Conservation (phyloP, 1,140 invertebrate species). For the Harpegnathos saltator region DNA sequence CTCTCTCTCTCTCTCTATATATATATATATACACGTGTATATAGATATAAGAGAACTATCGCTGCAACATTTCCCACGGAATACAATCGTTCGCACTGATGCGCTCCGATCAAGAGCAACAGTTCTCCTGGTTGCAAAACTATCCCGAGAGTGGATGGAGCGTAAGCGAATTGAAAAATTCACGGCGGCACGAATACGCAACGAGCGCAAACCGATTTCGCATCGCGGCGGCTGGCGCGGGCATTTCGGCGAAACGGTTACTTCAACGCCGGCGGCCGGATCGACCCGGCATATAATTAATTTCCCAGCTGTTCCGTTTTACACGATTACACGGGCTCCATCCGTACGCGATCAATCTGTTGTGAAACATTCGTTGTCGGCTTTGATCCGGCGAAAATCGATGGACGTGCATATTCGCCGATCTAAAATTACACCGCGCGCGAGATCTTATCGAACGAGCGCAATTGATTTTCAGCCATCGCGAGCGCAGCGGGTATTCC, state of each 20-base stretch:
- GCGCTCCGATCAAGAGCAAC: no score
- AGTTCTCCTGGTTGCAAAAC: no score
- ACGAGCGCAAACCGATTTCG: no score
- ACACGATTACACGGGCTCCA: conserved; percentile 8
- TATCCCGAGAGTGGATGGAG: no score
- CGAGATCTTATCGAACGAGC: conserved; percentile 36
- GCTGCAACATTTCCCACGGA: no score
- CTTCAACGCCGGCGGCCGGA: conserved; percentile 1
- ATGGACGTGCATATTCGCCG: conserved; percentile 15
- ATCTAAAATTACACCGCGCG: conserved; percentile 45
- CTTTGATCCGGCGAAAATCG: conserved; percentile 53
- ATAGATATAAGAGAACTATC: no score
- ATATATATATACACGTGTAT: no score
- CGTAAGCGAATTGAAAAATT: no score
- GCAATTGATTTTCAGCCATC: conserved; percentile 46
- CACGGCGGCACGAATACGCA: no score
- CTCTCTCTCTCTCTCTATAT: no score
- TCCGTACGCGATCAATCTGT: conserved; percentile 41
- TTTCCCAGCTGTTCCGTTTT: conserved; percentile 42
- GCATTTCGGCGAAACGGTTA: conserved; percentile 37
- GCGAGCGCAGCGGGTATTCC: neutral
- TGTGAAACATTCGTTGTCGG: conserved; percentile 50
- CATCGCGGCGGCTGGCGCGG: no score
- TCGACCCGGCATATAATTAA: conserved; percentile 44
- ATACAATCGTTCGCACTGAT: no score